phyloP scores from a whole-genome alignment of 1,140 invertebrate genomes.

The Periplaneta americana region DNA sequence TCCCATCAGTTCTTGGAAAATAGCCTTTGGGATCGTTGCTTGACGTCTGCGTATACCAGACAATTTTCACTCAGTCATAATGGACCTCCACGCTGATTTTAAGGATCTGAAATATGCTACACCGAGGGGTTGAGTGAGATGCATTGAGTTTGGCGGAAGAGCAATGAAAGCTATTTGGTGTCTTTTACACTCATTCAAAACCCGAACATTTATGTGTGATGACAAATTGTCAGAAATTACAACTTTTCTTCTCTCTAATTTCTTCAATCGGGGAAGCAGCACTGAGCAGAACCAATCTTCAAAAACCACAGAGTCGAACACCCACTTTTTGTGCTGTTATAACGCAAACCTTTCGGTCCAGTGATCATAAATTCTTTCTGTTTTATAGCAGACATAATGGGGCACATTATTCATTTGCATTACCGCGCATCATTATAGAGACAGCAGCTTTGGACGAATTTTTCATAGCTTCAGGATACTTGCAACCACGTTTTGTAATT shows the following conservation, averaged over 20 bases:
- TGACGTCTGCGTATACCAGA: too few species aligned
- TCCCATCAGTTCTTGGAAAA: too few species aligned
- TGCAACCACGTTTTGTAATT: neutral
- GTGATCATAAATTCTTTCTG: neutral
- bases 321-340: constrained; percentile 5
- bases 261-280: neutral
- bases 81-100: too few species aligned
- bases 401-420: constrained; percentile 13
- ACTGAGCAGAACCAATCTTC: constrained; percentile 1
- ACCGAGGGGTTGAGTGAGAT: too few species aligned
- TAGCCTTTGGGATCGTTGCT: too few species aligned
- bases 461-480: constrained; percentile 2
- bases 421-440: constrained; percentile 24
- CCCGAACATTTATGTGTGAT: too few species aligned
- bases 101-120: too few species aligned
- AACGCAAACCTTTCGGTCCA: neutral
- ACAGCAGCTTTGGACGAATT: constrained; percentile 23
- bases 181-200: neutral
- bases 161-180: neutral
- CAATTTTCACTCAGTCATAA: too few species aligned
- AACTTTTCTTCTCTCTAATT: neutral
- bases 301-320: constrained; percentile 1
- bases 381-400: constrained; percentile 2
- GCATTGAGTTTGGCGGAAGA: neutral
- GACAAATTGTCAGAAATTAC: too few species aligned